Conservation (phyloP, 2,113 vertebrate genomes). For the Telmatochromis sp. region DNA sequence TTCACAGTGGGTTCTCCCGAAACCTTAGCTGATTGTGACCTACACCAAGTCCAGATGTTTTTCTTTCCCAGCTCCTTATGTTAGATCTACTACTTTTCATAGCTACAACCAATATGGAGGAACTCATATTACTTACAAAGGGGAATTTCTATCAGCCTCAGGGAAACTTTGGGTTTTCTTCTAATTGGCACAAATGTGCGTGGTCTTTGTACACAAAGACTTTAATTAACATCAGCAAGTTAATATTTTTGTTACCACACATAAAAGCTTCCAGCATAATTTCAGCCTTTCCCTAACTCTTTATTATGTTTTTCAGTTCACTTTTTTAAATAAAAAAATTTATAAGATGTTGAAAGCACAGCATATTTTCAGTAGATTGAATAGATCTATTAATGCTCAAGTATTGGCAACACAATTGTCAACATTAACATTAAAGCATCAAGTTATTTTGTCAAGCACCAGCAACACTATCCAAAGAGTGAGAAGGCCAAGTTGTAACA, state of each 20-base stretch:
- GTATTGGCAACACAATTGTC: not conserved
- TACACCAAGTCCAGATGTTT: not conserved
- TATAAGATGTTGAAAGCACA: not conserved
- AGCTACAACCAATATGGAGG: not conserved
- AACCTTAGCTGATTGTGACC: rapidly evolving
- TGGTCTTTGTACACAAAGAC: not conserved
- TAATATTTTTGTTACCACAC: not conserved
- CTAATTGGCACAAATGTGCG: not conserved
- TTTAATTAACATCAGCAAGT: not conserved
- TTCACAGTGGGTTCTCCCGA: not conserved
- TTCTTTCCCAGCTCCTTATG: not conserved
- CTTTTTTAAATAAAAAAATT: rapidly evolving
- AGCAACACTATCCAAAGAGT: not conserved
- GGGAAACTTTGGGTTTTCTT: not conserved
- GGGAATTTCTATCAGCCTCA: not conserved
- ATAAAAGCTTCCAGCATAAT: not conserved
- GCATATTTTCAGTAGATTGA: not conserved
- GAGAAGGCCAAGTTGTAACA: not conserved
- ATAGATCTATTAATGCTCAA: not conserved
- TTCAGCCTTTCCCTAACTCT: not conserved
- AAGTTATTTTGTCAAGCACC: not conserved
- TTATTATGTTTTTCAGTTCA: not conserved
- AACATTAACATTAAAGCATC: not conserved
- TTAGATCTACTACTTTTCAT: not conserved
- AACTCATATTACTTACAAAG: not conserved